Evolutionary conservation across 92 coral and sea anemone genomes (phyloP).

Genomic region (Paragorgia papillata): DNA sequence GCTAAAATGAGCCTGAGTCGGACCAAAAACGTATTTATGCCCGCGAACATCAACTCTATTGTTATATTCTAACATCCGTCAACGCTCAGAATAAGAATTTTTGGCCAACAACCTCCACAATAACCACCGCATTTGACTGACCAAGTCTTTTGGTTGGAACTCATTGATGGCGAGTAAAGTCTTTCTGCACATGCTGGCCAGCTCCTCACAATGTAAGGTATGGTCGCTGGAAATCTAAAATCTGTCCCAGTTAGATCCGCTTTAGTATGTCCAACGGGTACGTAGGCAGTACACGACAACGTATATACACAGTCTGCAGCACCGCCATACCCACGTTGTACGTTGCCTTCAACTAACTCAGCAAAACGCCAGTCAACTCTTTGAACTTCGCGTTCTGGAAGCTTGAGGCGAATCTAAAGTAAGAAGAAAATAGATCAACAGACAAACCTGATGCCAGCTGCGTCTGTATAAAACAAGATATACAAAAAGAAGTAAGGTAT

Average conservation of each 20-base stretch:
- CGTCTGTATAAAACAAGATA: too few species aligned
- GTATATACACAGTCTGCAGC: background rate
- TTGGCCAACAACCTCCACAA: background rate
- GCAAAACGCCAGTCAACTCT: background rate
- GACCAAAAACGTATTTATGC: too few species aligned
- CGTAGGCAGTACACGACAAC: background rate
- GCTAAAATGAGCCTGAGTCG: too few species aligned
- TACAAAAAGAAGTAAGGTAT: too few species aligned
- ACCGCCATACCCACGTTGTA: background rate
- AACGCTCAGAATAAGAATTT: background rate
- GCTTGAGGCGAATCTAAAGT: background rate
- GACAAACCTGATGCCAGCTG: too few species aligned
- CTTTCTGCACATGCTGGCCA: background rate
- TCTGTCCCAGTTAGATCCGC: conserved; percentile 6
- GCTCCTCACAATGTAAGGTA: background rate
- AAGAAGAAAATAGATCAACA: too few species aligned
- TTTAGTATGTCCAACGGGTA: background rate
- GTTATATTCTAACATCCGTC: too few species aligned
- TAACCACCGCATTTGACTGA: background rate
- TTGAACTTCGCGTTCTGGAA: background rate
- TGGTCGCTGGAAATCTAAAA: background rate
- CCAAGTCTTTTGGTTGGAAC: background rate
- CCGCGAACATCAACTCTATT: too few species aligned
- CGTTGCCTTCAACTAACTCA: background rate
- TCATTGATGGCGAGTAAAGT: background rate